Percentiles rank a stretch among this genome's conserved stretches.
These are phyloP conservation scores for Ophiodon elongatus DNA, from an alignment of 2,113 vertebrate species.

Conservation along the genomic window DNA sequence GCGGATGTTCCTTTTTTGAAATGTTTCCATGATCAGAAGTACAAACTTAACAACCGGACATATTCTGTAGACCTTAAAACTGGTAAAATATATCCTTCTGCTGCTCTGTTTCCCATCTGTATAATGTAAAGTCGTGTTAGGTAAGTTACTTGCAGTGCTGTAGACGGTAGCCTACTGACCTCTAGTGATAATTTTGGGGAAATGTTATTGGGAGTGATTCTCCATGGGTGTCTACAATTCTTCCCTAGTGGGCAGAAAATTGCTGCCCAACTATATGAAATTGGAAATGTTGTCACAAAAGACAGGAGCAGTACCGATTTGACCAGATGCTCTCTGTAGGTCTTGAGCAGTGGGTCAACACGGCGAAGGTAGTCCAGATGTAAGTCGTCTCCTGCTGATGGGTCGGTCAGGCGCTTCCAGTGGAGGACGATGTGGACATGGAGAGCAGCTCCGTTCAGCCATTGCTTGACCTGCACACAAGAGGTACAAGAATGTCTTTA, in stretches of 20 bases:
- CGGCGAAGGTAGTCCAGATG: constrained; percentile 6
- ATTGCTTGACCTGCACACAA: constrained; percentile 36
- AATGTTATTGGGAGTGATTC: background rate
- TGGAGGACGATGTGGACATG: constrained; percentile 31
- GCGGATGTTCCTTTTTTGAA: background rate
- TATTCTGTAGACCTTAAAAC: background rate
- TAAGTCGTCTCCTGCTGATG: constrained; percentile 8
- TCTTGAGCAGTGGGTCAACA: constrained; percentile 18
- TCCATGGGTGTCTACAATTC: background rate
- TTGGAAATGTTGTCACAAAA: background rate
- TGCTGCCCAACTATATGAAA: background rate
- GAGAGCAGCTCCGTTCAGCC: constrained; percentile 34
- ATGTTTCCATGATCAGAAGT: background rate
- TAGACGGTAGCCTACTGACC: background rate
- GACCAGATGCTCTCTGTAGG: constrained; percentile 12
- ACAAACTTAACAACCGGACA: background rate
- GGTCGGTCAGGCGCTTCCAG: constrained; percentile 18
- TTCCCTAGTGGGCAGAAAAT: background rate
- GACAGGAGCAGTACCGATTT: background rate
- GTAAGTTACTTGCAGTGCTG: too few species aligned
- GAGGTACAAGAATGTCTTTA: background rate
- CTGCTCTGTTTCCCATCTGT: too few species aligned
- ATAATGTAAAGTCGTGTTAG: too few species aligned
- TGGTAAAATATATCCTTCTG: background rate
- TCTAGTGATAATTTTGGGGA: background rate